A percentile compares a stretch with the other conserved stretches of the same genome.
These are phyloP conservation scores for Budorcas taxicolor DNA, from an alignment of 2,113 vertebrate species.

Conservation along the genomic window DNA sequence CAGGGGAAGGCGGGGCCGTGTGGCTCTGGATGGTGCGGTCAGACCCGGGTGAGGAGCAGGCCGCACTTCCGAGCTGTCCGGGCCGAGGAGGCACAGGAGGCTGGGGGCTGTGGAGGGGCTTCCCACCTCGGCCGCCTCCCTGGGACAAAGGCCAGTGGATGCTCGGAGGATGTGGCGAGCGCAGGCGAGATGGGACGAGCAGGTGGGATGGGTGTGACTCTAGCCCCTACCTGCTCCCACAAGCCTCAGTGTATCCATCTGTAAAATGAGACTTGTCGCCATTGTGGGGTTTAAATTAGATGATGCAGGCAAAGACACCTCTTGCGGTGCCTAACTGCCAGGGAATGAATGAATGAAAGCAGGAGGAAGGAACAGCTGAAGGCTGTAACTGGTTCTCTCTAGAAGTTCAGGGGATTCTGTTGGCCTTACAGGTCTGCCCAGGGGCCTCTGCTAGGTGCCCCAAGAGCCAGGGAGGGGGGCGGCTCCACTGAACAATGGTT, in stretches of 20 bases:
- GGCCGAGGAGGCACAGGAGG: background rate
- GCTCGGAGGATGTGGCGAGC: accelerated
- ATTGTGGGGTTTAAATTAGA: background rate
- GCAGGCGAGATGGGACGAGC: background rate
- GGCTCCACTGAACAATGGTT: accelerated
- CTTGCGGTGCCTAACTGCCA: accelerated
- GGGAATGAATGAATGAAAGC: background rate
- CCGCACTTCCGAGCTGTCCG: accelerated
- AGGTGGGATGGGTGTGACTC: too few species aligned
- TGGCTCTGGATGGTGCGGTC: background rate
- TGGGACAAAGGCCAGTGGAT: accelerated
- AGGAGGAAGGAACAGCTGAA: background rate
- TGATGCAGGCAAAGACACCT: too few species aligned
- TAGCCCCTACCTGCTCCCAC: accelerated
- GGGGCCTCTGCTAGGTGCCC: background rate
- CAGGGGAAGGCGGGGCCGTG: accelerated
- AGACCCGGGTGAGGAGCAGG: accelerated
- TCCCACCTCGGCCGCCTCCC: background rate
- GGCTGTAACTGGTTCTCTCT: background rate
- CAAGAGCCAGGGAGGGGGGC: background rate
- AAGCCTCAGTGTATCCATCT: background rate
- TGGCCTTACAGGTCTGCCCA: background rate
- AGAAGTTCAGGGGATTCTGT: accelerated
- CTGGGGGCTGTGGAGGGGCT: accelerated
- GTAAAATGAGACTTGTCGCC: background rate